These are phyloP conservation scores for Oedothorax gibbosus DNA, from an alignment of 1,140 invertebrate species.

Conservation along the genomic window DNA sequence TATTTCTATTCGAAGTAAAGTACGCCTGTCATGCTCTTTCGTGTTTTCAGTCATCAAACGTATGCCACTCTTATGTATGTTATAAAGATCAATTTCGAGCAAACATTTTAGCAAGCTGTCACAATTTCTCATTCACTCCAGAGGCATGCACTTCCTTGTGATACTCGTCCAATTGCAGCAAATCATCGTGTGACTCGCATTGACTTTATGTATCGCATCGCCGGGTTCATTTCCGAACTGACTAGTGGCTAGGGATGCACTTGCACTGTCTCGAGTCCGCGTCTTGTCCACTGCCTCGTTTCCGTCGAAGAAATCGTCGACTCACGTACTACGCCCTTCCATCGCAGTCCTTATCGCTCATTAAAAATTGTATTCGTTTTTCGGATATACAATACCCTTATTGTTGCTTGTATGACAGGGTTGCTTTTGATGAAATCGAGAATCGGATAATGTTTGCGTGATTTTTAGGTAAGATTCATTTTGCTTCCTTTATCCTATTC, in stretches of 20 bases:
- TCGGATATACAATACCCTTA: background rate
- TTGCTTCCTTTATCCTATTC: background rate
- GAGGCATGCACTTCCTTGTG: constrained; percentile 29
- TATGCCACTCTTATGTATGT: constrained; percentile 15
- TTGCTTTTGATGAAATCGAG: background rate
- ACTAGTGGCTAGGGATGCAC: background rate
- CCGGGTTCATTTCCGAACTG: constrained; percentile 1
- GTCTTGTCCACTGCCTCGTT: no score
- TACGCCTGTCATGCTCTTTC: no score
- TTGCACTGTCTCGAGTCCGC: background rate
- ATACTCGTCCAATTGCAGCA: background rate
- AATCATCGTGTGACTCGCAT: background rate
- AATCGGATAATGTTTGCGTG: background rate
- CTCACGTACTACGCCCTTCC: no score
- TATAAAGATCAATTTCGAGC: constrained; percentile 23
- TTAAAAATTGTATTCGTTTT: background rate
- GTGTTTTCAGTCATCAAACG: no score
- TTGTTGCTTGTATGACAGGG: background rate
- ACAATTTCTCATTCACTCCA: constrained; percentile 10
- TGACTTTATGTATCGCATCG: constrained; percentile 30
- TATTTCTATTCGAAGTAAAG: no score
- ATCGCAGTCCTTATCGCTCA: background rate
- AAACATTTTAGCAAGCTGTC: constrained; percentile 27
- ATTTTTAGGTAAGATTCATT: background rate
- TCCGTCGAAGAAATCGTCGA: no score